Base-by-base conservation (phyloP, 1,140 invertebrate genomes). In the Hyles vespertilio region DNA sequence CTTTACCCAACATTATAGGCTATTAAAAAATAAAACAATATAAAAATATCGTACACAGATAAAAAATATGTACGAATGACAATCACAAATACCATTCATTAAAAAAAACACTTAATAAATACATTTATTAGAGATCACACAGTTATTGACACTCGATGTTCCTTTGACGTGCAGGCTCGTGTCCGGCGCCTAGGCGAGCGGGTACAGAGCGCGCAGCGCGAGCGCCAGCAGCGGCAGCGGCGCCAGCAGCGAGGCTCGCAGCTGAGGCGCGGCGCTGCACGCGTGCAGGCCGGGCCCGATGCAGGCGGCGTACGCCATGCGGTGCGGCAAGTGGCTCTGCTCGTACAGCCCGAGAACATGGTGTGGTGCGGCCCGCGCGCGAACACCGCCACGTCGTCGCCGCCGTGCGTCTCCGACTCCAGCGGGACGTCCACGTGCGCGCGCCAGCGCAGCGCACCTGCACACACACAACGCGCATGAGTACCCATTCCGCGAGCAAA, bases 381-480 rank as follows among this genome's bases (percentile, higher is more conserved):
- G 70, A 91, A 93, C 12, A 94, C 91, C 0, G 88, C 90, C 6
- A 93, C 93, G 80, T 94, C 93, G 46, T 94, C 93, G 7, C 92
- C 93, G 7, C 92, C 93, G 72, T 94, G 93, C 53, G 63, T 91
- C 89, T 84, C 81, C 7, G 65, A 72, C 0, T 49, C 61, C 34
- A 81, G 67, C 8, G 73, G 76, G n/a, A 72, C 72, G 79, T 54
- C 91, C 77, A 60, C 72, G 63, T 56, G 90, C 61, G 72, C 69
- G 79, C 3, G 79, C 87, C 49, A 89, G 53, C n/a, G 77, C 74
- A 65, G 81, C 72, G 32, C 32, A 45, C 57, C 72, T 74, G 56
- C 22, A 34, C 22, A 46, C 7, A 43, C 7, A 51, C 8, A 10
- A n/a, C 22, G 22, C 22, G 22, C 22, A 22, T 22, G 22, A 22